Evolutionary conservation across 2,797 vertebrate genomes (phyloP), one percentile per base, ranked within the genome.

Genomic region (Capromys pilorides): DNA sequence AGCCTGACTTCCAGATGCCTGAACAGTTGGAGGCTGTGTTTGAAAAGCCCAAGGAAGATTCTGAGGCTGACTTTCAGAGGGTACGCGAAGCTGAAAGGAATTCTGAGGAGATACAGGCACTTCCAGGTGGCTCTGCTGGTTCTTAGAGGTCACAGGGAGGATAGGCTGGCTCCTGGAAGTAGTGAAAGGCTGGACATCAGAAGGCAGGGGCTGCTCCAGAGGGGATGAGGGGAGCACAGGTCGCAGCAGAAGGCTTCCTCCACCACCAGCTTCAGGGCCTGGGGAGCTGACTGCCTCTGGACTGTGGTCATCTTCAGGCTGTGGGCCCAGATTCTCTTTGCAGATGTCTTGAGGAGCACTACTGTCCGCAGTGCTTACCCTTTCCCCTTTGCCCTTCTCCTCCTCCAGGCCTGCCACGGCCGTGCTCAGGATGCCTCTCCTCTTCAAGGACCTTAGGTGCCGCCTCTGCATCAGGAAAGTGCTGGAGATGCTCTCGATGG

Each of bases 401-500:
- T 92, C 54, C 96, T 97, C 19, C 24, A 7, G 14, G 98, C 97
- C 92, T 2, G 88, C 51, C 31, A 54, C 64, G 6, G 49, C 26
- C 93, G 19, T 51, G 31, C 0, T 41, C 41, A 21, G 91, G 0
- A 21, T 33, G 1, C 73, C 69, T 64, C 5, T 6, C 2, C 22
- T 71, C 24, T 10, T 26, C 14, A 62, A 0, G 67, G 45, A 69
- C 80, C 64, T 94, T 98, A 97, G 67, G 97, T 85, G 54, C 6
- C 98, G 79, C 97, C 62, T 73, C 4, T 93, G 36, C 4, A 98
- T 93, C 0, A 98, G 99, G 12, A 94, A 18, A 33, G 41, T 22
- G 75, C 0, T 2, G 98, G 96, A 99, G 98, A 97, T 98, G 97
- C 77, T 99, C 98, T 94, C 98, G 4, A 94, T 0, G 26, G 26